Conservation (phyloP, 2,113 vertebrate species). For the Brienomyrus brachyistius region DNA sequence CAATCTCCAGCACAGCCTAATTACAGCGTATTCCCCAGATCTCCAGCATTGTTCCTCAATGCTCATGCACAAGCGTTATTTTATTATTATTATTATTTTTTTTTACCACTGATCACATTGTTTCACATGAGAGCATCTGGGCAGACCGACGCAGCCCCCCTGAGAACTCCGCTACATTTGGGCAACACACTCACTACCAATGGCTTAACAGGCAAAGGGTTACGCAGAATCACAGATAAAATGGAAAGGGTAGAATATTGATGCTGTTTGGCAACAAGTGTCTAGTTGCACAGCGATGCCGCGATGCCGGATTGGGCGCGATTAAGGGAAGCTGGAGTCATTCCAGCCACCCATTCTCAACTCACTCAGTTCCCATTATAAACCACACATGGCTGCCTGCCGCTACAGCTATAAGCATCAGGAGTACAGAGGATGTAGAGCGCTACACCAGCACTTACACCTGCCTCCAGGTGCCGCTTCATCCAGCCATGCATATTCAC, state of each 20-base stretch:
- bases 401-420: neutral
- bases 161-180: too few species aligned
- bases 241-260: neutral
- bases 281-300: neutral
- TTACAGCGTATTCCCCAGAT: constrained; percentile 16
- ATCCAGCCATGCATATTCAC: neutral
- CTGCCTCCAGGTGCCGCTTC: neutral
- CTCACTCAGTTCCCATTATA: neutral
- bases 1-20: constrained; percentile 47
- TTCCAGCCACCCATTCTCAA: neutral
- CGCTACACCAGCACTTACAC: neutral
- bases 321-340: neutral
- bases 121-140: neutral
- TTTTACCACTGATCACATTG: too few species aligned
- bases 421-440: neutral
- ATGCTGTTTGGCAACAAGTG: neutral
- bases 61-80: neutral
- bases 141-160: neutral
- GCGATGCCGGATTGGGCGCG: neutral
- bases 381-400: neutral
- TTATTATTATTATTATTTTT: neutral
- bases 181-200: neutral
- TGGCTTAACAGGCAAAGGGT: neutral
- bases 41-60: neutral
- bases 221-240: neutral